These are phyloP conservation scores for Chironomus riparius DNA, from an alignment of 2,888 invertebrate genomes.

Conservation along the genomic window DNA sequence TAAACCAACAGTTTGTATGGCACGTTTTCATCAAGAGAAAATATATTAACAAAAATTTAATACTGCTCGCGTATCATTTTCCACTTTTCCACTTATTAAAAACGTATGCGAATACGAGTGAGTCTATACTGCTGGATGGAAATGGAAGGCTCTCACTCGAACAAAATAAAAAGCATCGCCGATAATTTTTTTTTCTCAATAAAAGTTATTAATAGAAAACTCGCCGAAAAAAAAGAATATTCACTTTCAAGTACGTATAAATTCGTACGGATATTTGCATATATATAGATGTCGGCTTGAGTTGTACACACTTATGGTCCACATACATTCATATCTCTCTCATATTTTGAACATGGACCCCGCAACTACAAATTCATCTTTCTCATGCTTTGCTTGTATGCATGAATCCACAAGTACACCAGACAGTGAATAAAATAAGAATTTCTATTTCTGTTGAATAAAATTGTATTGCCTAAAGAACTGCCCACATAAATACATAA, in stretches of 20 bases:
- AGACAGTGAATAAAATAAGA: too few relatives aligned
- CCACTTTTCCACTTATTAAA: slow-evolving; percentile 26
- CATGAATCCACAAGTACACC: too few relatives aligned
- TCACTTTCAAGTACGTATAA: slow-evolving; percentile 13
- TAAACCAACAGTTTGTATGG: neutral
- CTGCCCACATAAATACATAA: too few relatives aligned
- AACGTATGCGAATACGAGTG: neutral
- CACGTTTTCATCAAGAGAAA: slow-evolving; percentile 3
- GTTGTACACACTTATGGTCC: too few relatives aligned
- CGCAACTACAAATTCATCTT: too few relatives aligned
- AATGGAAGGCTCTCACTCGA: slow-evolving; percentile 5
- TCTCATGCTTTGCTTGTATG: too few relatives aligned
- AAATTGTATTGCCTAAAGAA: too few relatives aligned
- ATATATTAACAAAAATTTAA: neutral
- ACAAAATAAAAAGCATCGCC: slow-evolving; percentile 8
- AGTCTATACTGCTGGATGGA: neutral
- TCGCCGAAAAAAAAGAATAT: neutral
- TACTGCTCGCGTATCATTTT: slow-evolving; percentile 18
- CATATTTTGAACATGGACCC: too few relatives aligned
- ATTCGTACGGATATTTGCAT: neutral
- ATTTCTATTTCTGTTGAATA: too few relatives aligned
- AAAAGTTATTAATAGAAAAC: slow-evolving; percentile 16
- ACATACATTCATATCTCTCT: too few relatives aligned
- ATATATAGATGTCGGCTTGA: neutral
- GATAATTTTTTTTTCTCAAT: slow-evolving; percentile 25